Percentiles rank a stretch among this genome's conserved stretches.
Conservation (phyloP, 2,113 vertebrate genomes). For the Desmodus rotundus region DNA sequence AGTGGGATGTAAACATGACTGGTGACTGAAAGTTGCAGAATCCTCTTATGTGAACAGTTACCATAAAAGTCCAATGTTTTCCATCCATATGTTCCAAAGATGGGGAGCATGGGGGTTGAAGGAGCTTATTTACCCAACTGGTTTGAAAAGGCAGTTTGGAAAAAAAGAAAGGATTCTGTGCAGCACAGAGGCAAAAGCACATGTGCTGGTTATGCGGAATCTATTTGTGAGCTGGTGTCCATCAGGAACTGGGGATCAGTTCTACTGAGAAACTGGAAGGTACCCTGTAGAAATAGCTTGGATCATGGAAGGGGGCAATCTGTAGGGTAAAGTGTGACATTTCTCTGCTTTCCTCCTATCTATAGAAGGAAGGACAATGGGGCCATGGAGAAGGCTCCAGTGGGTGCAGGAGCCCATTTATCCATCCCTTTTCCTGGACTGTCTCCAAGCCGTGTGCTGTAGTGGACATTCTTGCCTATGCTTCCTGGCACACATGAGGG, state of each 20-base stretch:
- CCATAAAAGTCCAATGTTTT: background rate
- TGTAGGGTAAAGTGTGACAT: too few species aligned
- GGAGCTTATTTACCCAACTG: background rate
- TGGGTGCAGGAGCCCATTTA: too few species aligned
- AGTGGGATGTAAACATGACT: background rate
- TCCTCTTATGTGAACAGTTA: background rate
- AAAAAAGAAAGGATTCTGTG: background rate
- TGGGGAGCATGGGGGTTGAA: background rate
- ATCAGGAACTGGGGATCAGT: background rate
- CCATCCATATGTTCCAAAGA: background rate
- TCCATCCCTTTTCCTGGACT: too few species aligned
- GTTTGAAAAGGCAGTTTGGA: background rate
- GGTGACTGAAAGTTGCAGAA: background rate
- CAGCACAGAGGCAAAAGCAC: background rate
- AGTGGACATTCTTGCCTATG: too few species aligned
- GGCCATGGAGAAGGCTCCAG: too few species aligned
- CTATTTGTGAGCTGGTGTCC: background rate
- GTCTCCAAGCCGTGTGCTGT: too few species aligned
- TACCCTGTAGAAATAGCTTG: too few species aligned
- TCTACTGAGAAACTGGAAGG: too few species aligned
- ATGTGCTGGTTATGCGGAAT: background rate
- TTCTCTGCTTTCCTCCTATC: too few species aligned
- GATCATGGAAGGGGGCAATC: too few species aligned
- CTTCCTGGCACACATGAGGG: too few species aligned
- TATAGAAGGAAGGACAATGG: too few species aligned